Conservation (phyloP, 2,888 invertebrate genomes). For the Pandemis heparana region DNA sequence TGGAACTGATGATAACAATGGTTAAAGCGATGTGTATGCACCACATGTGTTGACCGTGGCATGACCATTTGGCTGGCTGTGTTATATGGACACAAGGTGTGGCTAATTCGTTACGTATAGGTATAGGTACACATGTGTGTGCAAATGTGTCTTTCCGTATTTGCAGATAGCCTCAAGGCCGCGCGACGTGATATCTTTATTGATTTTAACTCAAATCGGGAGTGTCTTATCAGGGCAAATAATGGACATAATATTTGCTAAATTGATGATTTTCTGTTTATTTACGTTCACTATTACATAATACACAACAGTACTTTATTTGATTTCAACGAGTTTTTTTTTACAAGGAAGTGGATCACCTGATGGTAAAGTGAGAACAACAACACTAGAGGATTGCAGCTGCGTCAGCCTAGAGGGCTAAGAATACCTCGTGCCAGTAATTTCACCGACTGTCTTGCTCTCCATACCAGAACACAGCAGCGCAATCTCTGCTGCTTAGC, state of each 20-base stretch:
- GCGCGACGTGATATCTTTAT: constrained; percentile 9
- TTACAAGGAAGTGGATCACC: too few relatives aligned
- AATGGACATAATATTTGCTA: constrained; percentile 38
- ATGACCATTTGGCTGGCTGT: neutral
- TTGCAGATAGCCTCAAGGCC: constrained; percentile 28
- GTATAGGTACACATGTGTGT: neutral
- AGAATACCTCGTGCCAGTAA: too few relatives aligned
- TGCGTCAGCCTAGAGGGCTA: too few relatives aligned
- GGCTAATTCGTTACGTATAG: neutral
- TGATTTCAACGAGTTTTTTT: too few relatives aligned
- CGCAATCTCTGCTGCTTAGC: too few relatives aligned
- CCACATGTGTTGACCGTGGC: neutral
- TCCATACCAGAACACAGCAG: too few relatives aligned
- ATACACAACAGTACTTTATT: neutral
- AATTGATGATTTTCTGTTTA: constrained; percentile 15
- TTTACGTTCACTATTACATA: constrained; percentile 20
- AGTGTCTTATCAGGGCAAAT: constrained; percentile 38
- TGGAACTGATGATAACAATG: neutral
- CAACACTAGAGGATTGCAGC: too few relatives aligned
- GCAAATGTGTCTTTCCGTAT: constrained; percentile 13
- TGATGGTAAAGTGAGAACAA: too few relatives aligned
- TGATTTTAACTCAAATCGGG: constrained; percentile 18
- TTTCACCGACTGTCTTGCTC: too few relatives aligned
- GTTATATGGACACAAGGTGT: constrained; percentile 18
- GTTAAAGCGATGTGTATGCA: neutral